A percentile compares a stretch with the other conserved stretches of the same genome.
Evolutionary conservation across 2,888 invertebrate species (phyloP).

Genomic region (Neoaliturus tenellus): DNA sequence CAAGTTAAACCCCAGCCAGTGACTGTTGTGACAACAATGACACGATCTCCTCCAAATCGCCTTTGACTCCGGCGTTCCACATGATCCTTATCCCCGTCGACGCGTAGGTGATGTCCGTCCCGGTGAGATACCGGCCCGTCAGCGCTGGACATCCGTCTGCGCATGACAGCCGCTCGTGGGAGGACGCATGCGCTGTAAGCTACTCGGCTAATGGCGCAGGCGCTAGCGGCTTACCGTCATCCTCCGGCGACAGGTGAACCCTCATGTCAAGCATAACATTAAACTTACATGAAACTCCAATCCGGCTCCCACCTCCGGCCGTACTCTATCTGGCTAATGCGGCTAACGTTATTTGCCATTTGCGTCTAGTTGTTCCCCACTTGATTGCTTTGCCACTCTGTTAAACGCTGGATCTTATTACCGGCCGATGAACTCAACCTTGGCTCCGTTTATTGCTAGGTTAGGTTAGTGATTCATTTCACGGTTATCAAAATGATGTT

Average conservation of each 20-base stretch:
- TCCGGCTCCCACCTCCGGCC: not conserved
- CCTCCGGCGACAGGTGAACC: not conserved
- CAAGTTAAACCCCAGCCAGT: too few relatives aligned
- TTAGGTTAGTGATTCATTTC: too few relatives aligned
- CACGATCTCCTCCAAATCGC: too few relatives aligned
- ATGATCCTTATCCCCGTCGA: not conserved
- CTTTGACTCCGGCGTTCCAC: too few relatives aligned
- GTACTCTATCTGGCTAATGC: not conserved
- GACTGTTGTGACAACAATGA: too few relatives aligned
- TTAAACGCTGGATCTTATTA: not conserved
- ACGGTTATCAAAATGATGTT: too few relatives aligned
- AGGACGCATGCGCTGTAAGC: constrained; percentile 22
- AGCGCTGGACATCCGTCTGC: not conserved
- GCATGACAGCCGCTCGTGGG: not conserved
- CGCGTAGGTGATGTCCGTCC: not conserved
- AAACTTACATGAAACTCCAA: constrained; percentile 15
- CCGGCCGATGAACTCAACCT: too few relatives aligned
- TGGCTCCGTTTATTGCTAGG: too few relatives aligned
- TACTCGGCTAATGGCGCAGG: constrained; percentile 12
- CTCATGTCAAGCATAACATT: constrained; percentile 14
- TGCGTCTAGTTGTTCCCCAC: not conserved
- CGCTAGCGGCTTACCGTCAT: constrained; percentile 16
- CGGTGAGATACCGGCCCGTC: constrained; percentile 7
- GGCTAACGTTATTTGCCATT: not conserved
- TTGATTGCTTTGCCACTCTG: not conserved